Percentiles rank a stretch among this genome's conserved stretches.
These are phyloP conservation scores for Eucera pruinosa DNA, from an alignment of 2,888 invertebrate species.

Conservation along the genomic window DNA sequence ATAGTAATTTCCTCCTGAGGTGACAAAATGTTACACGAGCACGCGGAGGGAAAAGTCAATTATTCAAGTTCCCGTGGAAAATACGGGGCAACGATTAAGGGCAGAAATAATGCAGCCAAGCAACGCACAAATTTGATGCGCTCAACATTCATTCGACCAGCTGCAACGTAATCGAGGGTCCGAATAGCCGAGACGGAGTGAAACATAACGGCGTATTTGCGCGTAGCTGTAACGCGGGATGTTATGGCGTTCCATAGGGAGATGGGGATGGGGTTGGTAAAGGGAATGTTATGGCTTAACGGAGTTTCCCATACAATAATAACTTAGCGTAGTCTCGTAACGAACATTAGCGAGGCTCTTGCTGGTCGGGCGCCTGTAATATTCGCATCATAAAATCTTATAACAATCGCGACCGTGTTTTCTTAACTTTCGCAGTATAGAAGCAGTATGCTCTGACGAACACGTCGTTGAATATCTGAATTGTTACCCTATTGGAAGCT, in stretches of 20 bases:
- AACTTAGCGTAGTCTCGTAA: conserved; percentile 56
- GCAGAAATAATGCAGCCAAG: conserved; percentile 4
- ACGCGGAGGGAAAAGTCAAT: background rate
- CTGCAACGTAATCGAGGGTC: background rate
- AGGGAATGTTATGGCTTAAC: conserved; percentile 47
- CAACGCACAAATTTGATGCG: conserved; percentile 17
- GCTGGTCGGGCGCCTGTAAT: conserved; percentile 19
- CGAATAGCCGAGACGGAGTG: conserved; percentile 24
- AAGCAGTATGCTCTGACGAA: conserved; percentile 17
- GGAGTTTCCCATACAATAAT: conserved; percentile 59
- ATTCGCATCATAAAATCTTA: conserved; percentile 51
- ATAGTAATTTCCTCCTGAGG: background rate
- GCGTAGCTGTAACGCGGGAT: conserved; percentile 29
- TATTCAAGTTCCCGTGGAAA: conserved; percentile 10
- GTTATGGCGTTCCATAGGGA: conserved; percentile 11
- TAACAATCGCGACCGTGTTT: conserved; percentile 34
- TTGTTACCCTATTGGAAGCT: background rate
- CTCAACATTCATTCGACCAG: conserved; percentile 24
- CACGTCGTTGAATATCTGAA: conserved; percentile 6
- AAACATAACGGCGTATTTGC: conserved; percentile 19
- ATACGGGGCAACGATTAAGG: conserved; percentile 11
- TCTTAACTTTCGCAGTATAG: conserved; percentile 26
- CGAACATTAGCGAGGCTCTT: conserved; percentile 51
- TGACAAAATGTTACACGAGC: background rate
- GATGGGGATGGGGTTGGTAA: background rate